phyloP scores from a whole-genome alignment of 2,797 vertebrate species.

The Hydrocynus forskahlii region DNA sequence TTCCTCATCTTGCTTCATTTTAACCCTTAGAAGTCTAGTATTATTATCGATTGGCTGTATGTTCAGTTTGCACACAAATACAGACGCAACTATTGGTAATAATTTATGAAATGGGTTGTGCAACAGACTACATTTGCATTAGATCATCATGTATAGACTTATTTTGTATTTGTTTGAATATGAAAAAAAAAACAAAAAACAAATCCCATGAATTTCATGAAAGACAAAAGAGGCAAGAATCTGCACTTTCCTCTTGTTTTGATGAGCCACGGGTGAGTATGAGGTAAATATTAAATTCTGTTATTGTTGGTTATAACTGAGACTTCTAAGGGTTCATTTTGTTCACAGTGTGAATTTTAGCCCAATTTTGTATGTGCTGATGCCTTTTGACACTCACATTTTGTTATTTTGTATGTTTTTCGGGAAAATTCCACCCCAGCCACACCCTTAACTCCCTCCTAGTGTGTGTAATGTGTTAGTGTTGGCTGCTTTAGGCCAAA shows the following conservation, averaged over 20 bases:
- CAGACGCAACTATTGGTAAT: too few relatives aligned
- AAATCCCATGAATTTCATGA: too few relatives aligned
- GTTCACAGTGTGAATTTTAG: not conserved
- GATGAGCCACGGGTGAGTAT: not conserved
- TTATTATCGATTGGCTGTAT: not conserved
- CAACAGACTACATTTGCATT: not conserved
- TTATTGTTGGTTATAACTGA: not conserved
- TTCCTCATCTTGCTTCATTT: not conserved
- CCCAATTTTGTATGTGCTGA: not conserved
- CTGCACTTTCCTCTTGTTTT: not conserved
- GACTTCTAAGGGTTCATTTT: conserved; percentile 4
- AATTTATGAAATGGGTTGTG: not conserved
- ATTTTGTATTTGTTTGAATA: not conserved
- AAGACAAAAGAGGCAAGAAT: not conserved
- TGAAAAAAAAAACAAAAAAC: not conserved
- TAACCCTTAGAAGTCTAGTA: not conserved
- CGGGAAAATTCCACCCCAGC: not conserved
- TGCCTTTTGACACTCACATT: not conserved
- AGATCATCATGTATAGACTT: not conserved
- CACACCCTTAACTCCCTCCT: not conserved
- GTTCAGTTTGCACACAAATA: too few relatives aligned
- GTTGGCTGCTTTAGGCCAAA: not conserved
- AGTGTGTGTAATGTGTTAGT: not conserved
- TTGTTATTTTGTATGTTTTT: not conserved
- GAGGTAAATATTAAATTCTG: not conserved